Conservation (phyloP, 1,140 invertebrate species). For the Drosophila saltans region DNA sequence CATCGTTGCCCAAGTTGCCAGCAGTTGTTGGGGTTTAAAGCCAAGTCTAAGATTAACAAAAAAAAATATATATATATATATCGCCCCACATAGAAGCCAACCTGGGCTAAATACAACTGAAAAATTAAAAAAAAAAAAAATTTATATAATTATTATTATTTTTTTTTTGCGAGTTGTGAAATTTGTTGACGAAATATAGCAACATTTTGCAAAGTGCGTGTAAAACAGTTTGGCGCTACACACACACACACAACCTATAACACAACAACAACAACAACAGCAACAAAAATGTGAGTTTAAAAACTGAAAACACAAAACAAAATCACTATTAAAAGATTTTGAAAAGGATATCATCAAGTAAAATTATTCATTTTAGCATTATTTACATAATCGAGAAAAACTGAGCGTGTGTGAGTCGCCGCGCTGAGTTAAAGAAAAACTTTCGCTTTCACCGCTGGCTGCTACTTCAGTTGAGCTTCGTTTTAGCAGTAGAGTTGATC, state of each 20-base stretch:
- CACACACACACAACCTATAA: background rate
- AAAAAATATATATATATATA: slow-evolving; percentile 37
- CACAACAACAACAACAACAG: slow-evolving; percentile 3
- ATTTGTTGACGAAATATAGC: slow-evolving; percentile 28
- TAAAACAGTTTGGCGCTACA: slow-evolving; percentile 21
- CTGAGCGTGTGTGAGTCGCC: slow-evolving; percentile 8
- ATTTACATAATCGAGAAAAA: slow-evolving; percentile 51
- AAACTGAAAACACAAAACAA: slow-evolving; percentile 11
- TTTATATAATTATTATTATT: slow-evolving; percentile 41
- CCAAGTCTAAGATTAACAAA: slow-evolving; percentile 4
- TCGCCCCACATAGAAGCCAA: background rate
- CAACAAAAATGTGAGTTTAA: slow-evolving; percentile 47
- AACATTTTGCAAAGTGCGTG: slow-evolving; percentile 20
- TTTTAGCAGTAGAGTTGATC: slow-evolving; percentile 21
- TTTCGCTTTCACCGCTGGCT: slow-evolving; percentile 78
- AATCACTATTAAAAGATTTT: background rate
- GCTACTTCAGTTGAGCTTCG: slow-evolving; percentile 46
- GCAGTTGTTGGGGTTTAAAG: background rate
- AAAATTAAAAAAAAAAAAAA: slow-evolving; percentile 7
- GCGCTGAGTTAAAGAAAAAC: slow-evolving; percentile 53
- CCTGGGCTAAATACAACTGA: slow-evolving; percentile 2
- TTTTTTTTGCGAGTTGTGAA: slow-evolving; percentile 46
- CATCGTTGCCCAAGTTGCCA: slow-evolving; percentile 42
- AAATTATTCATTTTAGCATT: slow-evolving; percentile 19
- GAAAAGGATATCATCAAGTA: too few relatives aligned